A percentile compares a stretch with the other conserved stretches of the same genome.
Evolutionary conservation across 2,113 vertebrate genomes (phyloP).

Genomic region (Spizaetus ornatus): DNA sequence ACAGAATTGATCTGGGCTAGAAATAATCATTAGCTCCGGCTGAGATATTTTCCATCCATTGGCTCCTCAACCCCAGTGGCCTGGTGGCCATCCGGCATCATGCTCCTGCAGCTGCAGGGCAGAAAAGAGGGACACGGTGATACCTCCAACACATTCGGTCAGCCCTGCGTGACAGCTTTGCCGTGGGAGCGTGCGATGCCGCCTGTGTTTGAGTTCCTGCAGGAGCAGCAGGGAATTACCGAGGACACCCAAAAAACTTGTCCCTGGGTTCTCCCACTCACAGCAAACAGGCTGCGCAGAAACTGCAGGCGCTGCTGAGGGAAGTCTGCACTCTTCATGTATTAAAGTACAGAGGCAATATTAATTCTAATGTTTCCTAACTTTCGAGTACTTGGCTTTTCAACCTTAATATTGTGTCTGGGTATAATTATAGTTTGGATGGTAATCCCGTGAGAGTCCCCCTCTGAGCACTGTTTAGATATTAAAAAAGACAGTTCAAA

Average conservation of each 20-base stretch:
- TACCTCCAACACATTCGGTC: neutral
- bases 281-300: neutral
- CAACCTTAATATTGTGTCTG: neutral
- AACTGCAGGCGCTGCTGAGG: neutral
- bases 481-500: neutral
- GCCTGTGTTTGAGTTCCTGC: neutral
- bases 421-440: neutral
- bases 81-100: rapidly evolving
- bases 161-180: neutral
- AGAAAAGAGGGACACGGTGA: rapidly evolving
- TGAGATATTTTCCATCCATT: neutral
- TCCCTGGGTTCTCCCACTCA: neutral
- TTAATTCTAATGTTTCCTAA: neutral
- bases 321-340: neutral
- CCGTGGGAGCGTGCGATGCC: rapidly evolving
- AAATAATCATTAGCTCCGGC: neutral
- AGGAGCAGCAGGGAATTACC: neutral
- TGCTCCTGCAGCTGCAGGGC: neutral
- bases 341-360: neutral
- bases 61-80: neutral
- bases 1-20: neutral
- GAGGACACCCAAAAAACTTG: neutral
- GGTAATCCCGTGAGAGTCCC: neutral
- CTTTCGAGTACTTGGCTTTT: neutral
- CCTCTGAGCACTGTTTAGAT: neutral